Evolutionary conservation across 35 echinoderm and acorn worm species (phyloP).

Genomic region (Ophiothrix spiculata): DNA sequence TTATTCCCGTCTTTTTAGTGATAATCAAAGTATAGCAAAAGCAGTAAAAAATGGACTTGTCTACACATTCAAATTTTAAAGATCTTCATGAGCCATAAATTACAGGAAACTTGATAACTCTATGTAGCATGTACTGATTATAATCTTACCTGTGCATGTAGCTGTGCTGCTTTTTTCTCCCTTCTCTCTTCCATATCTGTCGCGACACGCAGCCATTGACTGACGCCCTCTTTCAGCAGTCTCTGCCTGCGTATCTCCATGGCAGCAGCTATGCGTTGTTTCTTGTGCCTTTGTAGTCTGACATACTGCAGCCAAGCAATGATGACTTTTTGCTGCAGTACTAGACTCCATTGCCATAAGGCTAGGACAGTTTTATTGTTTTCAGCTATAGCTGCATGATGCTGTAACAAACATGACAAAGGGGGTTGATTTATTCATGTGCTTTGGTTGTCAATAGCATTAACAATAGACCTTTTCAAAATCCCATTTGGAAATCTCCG

Average conservation of each 20-base stretch:
- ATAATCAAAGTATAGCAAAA: background rate
- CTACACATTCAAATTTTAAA: background rate
- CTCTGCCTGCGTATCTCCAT: slow-evolving; percentile 51
- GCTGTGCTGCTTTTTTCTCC: slow-evolving; percentile 31
- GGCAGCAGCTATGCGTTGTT: slow-evolving; percentile 46
- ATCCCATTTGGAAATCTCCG: too few species aligned
- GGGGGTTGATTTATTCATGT: too few species aligned
- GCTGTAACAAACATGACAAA: background rate
- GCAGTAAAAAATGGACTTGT: background rate
- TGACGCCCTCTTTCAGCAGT: slow-evolving; percentile 57
- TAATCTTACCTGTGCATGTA: slow-evolving; percentile 69
- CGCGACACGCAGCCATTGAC: slow-evolving; percentile 65
- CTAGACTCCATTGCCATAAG: slow-evolving; percentile 91
- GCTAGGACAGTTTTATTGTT: slow-evolving; percentile 60
- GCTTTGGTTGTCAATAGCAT: background rate
- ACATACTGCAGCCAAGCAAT: slow-evolving; percentile 61
- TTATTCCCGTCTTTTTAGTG: too few species aligned
- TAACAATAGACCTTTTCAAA: too few species aligned
- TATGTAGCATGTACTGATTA: slow-evolving; percentile 16
- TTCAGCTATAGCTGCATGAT: background rate
- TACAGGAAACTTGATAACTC: background rate
- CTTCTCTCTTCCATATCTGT: slow-evolving; percentile 49
- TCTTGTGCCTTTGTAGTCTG: slow-evolving; percentile 53
- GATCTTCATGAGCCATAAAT: background rate
- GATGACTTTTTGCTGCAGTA: slow-evolving; percentile 62